Percentiles rank a stretch among this genome's conserved stretches.
Conservation (phyloP, 2,888 invertebrate genomes). For the Octonoba sinensis region DNA sequence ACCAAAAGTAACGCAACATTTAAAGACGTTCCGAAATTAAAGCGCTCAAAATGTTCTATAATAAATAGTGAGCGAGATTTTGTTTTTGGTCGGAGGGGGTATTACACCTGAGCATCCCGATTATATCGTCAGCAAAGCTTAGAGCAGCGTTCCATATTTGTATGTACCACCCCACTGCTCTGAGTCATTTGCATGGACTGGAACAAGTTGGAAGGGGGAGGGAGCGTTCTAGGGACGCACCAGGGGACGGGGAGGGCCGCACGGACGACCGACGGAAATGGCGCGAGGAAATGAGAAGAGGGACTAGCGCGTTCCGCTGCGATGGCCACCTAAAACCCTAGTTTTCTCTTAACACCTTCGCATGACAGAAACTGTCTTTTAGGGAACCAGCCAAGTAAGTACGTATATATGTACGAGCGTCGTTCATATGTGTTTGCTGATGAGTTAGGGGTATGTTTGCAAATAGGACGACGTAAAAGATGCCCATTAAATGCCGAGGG, state of each 20-base stretch:
- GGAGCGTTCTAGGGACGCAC: background rate
- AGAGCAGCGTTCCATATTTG: slow-evolving; percentile 43
- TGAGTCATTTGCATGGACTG: slow-evolving; percentile 53
- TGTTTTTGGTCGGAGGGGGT: slow-evolving; percentile 27
- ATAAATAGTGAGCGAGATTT: slow-evolving; percentile 52
- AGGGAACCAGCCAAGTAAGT: slow-evolving; percentile 22
- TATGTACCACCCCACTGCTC: slow-evolving; percentile 24
- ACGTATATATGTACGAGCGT: slow-evolving; percentile 26
- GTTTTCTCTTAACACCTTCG: slow-evolving; percentile 53
- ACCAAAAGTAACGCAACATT: background rate
- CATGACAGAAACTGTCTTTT: slow-evolving; percentile 38
- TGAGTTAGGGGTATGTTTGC: slow-evolving; percentile 45
- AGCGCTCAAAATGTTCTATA: slow-evolving; percentile 3
- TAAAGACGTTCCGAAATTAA: slow-evolving; percentile 28
- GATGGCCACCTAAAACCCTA: slow-evolving; percentile 56
- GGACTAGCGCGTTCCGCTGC: slow-evolving; percentile 54
- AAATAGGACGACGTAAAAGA: slow-evolving; percentile 44
- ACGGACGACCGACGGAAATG: slow-evolving; percentile 49
- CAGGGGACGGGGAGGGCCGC: slow-evolving; percentile 8
- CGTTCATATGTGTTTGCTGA: slow-evolving; percentile 43
- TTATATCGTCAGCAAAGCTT: slow-evolving; percentile 51
- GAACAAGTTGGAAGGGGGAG: slow-evolving; percentile 3
- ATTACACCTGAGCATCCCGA: slow-evolving; percentile 41
- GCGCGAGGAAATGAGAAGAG: slow-evolving; percentile 60
- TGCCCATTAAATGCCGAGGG: slow-evolving; percentile 47